These are phyloP conservation scores for Pangasianodon gigas DNA, from an alignment of 2,113 vertebrate species.

Conservation along the genomic window DNA sequence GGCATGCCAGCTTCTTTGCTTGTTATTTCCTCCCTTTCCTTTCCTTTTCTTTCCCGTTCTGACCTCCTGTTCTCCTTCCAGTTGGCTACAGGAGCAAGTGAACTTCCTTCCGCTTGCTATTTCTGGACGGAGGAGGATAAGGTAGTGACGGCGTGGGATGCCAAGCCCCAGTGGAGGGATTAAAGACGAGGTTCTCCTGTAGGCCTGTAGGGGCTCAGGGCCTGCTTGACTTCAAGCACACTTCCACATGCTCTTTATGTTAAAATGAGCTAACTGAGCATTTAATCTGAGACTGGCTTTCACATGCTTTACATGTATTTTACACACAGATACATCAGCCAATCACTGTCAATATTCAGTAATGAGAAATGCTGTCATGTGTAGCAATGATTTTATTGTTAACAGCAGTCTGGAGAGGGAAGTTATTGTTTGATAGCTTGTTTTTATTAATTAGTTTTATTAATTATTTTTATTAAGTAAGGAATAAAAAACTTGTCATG, in stretches of 20 bases:
- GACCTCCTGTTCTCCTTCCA: constrained; percentile 39
- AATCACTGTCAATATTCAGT: too few species aligned
- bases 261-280: not conserved
- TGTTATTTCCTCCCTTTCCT: constrained; percentile 17
- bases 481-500: not conserved
- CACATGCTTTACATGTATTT: not conserved
- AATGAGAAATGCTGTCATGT: not conserved
- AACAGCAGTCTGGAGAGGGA: not conserved
- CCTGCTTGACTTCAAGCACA: not conserved
- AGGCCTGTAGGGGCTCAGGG: not conserved
- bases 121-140: constrained; percentile 44
- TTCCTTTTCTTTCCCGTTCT: constrained; percentile 19
- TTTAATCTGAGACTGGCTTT: not conserved
- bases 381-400: not conserved
- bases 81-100: constrained; percentile 43
- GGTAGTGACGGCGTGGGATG: constrained; percentile 23
- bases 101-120: constrained; percentile 58
- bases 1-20: constrained; percentile 51
- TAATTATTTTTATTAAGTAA: not conserved
- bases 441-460: not conserved
- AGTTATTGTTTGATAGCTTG: not conserved
- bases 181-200: constrained; percentile 22
- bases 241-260: not conserved
- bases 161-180: constrained; percentile 25
- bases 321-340: not conserved